These are phyloP conservation scores for Galbula dea DNA, from an alignment of 2,113 vertebrate species.

Conservation along the genomic window DNA sequence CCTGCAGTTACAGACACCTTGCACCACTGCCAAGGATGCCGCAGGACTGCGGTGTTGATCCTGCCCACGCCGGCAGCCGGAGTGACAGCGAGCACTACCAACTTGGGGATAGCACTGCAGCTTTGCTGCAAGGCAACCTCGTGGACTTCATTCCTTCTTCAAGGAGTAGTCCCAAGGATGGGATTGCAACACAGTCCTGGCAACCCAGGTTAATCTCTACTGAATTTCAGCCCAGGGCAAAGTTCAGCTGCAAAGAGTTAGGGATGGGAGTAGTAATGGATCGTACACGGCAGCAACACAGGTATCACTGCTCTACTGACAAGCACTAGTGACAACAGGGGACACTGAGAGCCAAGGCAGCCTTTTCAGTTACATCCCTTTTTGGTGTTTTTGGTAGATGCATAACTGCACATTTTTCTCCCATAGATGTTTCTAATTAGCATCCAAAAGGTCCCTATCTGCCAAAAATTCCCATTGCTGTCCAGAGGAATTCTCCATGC, in stretches of 20 bases:
- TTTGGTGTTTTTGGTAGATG: neutral
- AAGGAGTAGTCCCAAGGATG: accelerated
- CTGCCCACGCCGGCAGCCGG: accelerated
- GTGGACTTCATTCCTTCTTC: neutral
- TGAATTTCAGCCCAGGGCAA: neutral
- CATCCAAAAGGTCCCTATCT: neutral
- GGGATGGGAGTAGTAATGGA: neutral
- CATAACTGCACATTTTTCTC: neutral
- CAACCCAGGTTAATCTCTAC: neutral
- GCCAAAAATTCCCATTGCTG: neutral
- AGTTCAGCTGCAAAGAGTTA: neutral
- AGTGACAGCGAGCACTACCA: accelerated
- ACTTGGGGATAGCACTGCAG: neutral
- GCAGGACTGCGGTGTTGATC: neutral
- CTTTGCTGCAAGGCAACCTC: accelerated
- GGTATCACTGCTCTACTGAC: neutral
- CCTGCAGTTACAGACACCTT: neutral
- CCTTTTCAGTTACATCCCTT: neutral
- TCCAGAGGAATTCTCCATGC: neutral
- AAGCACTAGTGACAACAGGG: neutral
- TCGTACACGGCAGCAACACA: accelerated
- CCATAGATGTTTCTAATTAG: neutral
- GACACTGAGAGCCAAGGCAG: neutral
- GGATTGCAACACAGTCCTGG: no score
- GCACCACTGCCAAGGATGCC: constrained; percentile 25